phyloP scores from a whole-genome alignment of 1,140 invertebrate genomes.

The Drosophila paulistorum region DNA sequence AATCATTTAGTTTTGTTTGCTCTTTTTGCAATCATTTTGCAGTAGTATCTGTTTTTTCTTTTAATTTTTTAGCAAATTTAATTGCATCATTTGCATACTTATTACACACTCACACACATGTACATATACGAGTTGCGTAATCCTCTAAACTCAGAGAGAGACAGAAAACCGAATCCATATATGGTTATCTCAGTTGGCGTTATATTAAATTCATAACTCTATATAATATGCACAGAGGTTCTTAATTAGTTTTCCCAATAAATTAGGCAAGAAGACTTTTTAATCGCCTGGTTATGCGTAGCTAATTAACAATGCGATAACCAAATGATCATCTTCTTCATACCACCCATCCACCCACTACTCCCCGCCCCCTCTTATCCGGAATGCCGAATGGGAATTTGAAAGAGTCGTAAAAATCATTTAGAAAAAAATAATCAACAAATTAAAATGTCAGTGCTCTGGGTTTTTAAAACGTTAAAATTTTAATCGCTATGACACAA shows the following conservation, averaged over 20 bases:
- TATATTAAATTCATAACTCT: slow-evolving; percentile 18
- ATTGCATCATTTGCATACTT: slow-evolving; percentile 20
- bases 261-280: slow-evolving; percentile 8
- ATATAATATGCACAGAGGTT: slow-evolving; percentile 5
- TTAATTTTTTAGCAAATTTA: neutral
- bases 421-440: slow-evolving; percentile 11
- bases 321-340: neutral
- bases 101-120: neutral
- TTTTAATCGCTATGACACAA: slow-evolving; percentile 17
- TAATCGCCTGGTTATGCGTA: slow-evolving; percentile 8
- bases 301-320: slow-evolving; percentile 15
- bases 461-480: slow-evolving; percentile 18
- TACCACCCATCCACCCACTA: neutral
- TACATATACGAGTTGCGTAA: slow-evolving; percentile 7
- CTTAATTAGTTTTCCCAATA: slow-evolving; percentile 20
- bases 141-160: neutral
- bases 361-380: neutral
- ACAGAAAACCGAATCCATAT: neutral
- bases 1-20: slow-evolving; percentile 3
- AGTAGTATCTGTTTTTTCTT: neutral
- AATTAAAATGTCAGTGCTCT: slow-evolving; percentile 18
- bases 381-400: neutral
- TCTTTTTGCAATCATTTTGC: slow-evolving; percentile 1
- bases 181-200: slow-evolving; percentile 8
- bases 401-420: slow-evolving; percentile 2